Percentiles rank a stretch among this genome's conserved stretches.
Conservation (phyloP, 35 echinoderm and acorn worm species). For the Heliocidaris tuberculata region DNA sequence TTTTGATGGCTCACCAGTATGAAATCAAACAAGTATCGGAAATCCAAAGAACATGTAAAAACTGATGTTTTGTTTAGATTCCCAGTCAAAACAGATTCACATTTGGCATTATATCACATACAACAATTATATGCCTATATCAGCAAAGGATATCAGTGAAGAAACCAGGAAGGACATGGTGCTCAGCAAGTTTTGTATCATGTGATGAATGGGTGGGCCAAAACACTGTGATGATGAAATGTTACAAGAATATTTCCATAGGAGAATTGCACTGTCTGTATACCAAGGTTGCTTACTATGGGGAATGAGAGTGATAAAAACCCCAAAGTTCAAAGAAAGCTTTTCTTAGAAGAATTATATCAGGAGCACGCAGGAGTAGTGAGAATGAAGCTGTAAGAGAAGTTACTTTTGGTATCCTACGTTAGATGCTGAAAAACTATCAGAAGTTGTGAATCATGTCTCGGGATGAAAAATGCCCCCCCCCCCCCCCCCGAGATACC, state of each 20-base stretch:
- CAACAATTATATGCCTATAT: slow-evolving; percentile 58
- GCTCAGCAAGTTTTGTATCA: slow-evolving; percentile 57
- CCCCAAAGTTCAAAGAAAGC: no score
- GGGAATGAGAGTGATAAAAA: no score
- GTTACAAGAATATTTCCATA: no score
- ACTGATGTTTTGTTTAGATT: slow-evolving; percentile 67
- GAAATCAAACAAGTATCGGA: slow-evolving; percentile 69
- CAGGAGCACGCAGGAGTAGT: no score
- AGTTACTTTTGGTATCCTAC: no score
- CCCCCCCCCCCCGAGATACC: slow-evolving; percentile 52
- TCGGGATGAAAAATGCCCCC: slow-evolving; percentile 53
- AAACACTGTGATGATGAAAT: slow-evolving; percentile 60
- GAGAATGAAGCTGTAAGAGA: no score
- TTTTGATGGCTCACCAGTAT: slow-evolving; percentile 70
- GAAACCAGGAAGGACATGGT: slow-evolving; percentile 60
- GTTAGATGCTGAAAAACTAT: no score
- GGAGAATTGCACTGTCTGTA: no score
- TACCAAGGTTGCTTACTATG: no score
- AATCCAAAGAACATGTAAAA: slow-evolving; percentile 66
- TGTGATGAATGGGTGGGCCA: slow-evolving; percentile 75
- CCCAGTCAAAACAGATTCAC: slow-evolving; percentile 19
- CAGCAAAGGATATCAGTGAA: slow-evolving; percentile 57
- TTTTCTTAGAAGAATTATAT: no score
- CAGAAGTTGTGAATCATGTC: no score
- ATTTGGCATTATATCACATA: slow-evolving; percentile 71